phyloP scores from a whole-genome alignment of 2,888 invertebrate genomes.

The Blastobasis lacticolella region DNA sequence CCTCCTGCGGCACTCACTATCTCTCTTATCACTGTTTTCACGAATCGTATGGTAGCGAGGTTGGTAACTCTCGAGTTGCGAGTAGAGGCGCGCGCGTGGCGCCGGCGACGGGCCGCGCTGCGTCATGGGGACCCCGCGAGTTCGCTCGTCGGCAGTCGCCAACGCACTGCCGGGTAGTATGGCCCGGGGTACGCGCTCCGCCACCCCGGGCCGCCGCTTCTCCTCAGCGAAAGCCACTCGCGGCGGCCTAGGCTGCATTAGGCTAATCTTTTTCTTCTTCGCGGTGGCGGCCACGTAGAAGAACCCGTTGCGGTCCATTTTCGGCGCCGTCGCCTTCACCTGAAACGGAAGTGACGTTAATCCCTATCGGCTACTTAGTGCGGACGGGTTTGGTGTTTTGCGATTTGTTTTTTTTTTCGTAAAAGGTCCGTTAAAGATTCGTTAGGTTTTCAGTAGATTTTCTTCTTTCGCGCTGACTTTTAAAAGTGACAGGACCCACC shows the following conservation, averaged over 20 bases:
- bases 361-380: background rate
- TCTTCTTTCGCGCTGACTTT: no score
- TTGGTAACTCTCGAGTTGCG: conserved; percentile 70
- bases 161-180: conserved; percentile 41
- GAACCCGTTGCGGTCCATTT: conserved; percentile 68
- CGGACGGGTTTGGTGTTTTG: no score
- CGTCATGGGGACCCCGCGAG: conserved; percentile 50
- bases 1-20: conserved; percentile 56
- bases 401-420: no score
- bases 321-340: conserved; percentile 65
- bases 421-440: no score
- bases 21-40: conserved; percentile 62
- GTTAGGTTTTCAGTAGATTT: no score
- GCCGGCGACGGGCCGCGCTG: conserved; percentile 48
- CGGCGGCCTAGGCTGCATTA: conserved; percentile 67
- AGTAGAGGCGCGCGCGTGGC: conserved; percentile 60
- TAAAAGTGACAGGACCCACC: no score
- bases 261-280: conserved; percentile 69
- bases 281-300: conserved; percentile 66
- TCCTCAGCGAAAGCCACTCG: conserved; percentile 60
- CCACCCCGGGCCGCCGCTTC: conserved; percentile 54
- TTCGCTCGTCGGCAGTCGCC: conserved; percentile 38
- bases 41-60: conserved; percentile 68
- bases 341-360: conserved; percentile 22
- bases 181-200: conserved; percentile 37